Conservation (phyloP, 1,140 invertebrate genomes). For the Lasaia peninsularis region DNA sequence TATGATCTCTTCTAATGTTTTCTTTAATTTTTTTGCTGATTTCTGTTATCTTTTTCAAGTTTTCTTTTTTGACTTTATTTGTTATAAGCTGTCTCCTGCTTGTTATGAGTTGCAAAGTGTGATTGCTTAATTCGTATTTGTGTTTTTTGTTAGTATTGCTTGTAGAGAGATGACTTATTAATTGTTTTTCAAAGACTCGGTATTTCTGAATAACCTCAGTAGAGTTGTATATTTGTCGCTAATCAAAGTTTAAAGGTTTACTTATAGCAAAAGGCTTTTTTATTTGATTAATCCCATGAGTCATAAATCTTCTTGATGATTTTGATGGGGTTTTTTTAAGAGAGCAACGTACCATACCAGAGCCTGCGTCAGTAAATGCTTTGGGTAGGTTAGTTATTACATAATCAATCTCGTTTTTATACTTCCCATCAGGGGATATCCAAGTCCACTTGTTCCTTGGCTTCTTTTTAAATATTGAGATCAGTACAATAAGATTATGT, state of each 20-base stretch:
- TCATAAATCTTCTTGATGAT: background rate
- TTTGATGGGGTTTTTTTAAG: background rate
- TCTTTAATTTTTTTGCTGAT: slow-evolving; percentile 11
- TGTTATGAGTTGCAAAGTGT: background rate
- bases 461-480: no score
- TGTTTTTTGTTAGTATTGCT: background rate
- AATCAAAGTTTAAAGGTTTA: no score
- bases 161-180: background rate
- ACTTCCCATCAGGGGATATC: slow-evolving; percentile 6
- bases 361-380: background rate
- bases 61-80: background rate
- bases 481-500: no score
- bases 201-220: background rate
- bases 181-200: background rate
- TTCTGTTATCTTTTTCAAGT: background rate
- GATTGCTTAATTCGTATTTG: background rate
- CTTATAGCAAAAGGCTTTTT: no score
- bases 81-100: background rate
- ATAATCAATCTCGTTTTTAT: background rate
- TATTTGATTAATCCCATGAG: background rate
- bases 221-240: background rate
- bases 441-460: background rate
- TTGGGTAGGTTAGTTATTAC: background rate
- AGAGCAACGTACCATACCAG: no score
- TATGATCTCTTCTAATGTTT: slow-evolving; percentile 14